Base-by-base conservation (phyloP, 30 jellyfish, hydroid and myxozoan species). In the Chironex yamaguchii region DNA sequence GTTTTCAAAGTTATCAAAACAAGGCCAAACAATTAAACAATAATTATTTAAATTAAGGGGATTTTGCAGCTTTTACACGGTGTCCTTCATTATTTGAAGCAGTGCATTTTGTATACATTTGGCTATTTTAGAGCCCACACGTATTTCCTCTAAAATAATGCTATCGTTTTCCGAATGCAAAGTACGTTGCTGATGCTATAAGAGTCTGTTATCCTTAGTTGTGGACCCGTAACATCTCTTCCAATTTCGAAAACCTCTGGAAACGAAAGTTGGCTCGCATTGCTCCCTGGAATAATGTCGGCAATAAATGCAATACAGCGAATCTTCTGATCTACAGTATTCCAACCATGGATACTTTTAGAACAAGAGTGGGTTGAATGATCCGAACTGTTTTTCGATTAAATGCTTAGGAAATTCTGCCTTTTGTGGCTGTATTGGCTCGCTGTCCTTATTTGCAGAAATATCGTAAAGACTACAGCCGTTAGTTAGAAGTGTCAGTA, bases 261-360 rank as follows among this genome's bases (percentile, higher is more conserved):
- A 6, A 48, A 51, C 81, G 29, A 75, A 75, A n/a, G 81, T 51
- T 75, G 53, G 27, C 22, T 75, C 81, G 29, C 33, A 28, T 17
- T 2, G 81, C 30, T 75, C 52, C n/a, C n/a, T 29, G 4, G 81
- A 29, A 51, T 23, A 75, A 51, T 75, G 53, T 25, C 83, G 24
- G 52, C 83, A 75, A 58, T 75, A 62, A 62, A 48, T 42, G 51
- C 87, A 74, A 49, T 36, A 36, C 2, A 49, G 52, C 3, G 87
- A 79, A 49, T 74, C 87, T 49, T 49, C 87, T 28, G 49, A n/a
- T 36, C 31, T 36, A 11, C 81, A 74, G 51, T 74, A 74, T 28
- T 74, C 87, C 27, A 49, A 4, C 87, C 82, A 74, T 4, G 82
- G 51, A 74, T 74, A 65, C 79, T 65, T 65, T 51, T 65, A 51